Percentiles rank a stretch among this genome's conserved stretches.
Conservation (phyloP, 2,797 vertebrate species). For the Simalia tracyae region DNA sequence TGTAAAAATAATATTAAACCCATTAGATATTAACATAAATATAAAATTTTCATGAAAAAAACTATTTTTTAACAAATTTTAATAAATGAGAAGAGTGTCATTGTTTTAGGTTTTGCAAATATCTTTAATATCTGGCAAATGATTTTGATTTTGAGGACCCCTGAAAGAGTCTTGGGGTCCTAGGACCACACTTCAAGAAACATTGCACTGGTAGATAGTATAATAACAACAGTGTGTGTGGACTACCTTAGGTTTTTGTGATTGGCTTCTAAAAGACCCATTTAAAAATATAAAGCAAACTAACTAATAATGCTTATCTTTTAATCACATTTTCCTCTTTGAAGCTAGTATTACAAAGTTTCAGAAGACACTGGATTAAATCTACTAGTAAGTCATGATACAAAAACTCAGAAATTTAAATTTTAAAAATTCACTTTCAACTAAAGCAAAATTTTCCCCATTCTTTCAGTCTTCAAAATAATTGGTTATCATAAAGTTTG, state of each 20-base stretch:
- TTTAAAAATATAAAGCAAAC: not conserved
- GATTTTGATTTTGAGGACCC: too few relatives aligned
- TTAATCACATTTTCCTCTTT: not conserved
- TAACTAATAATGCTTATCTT: not conserved
- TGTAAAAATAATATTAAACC: too few relatives aligned
- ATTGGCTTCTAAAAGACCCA: not conserved
- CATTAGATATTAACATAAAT: too few relatives aligned
- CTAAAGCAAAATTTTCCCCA: constrained; percentile 66
- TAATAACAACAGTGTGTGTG: not conserved
- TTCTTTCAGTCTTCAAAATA: constrained; percentile 58
- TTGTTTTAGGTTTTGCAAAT: too few relatives aligned
- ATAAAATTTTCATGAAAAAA: too few relatives aligned
- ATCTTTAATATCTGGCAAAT: too few relatives aligned
- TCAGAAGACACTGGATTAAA: not conserved
- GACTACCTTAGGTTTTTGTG: not conserved
- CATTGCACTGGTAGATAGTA: too few relatives aligned
- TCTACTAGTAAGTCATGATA: not conserved
- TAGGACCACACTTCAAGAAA: too few relatives aligned
- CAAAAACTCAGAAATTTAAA: not conserved
- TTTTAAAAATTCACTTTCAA: not conserved
- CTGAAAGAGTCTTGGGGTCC: too few relatives aligned
- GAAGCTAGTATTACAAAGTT: not conserved
- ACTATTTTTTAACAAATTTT: too few relatives aligned
- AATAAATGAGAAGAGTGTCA: too few relatives aligned
- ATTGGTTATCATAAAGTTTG: constrained; percentile 61